Percentiles rank a stretch among this genome's conserved stretches.
Conservation (phyloP, 2,888 invertebrate genomes). For the Geotrupes spiniger region DNA sequence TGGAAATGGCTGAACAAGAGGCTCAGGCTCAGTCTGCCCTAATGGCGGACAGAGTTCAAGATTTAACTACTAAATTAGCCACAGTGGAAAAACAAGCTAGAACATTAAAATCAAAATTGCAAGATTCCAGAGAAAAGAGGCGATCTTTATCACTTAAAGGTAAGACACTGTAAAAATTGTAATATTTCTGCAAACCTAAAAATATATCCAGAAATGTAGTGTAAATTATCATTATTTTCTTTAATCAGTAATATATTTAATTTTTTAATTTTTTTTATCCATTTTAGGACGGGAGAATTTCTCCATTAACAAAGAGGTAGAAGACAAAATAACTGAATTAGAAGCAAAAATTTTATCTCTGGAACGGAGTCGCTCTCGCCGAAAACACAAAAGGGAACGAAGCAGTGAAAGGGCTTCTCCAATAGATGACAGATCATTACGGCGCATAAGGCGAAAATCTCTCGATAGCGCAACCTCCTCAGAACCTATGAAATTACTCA, state of each 20-base stretch:
- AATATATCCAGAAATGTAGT: too few relatives aligned
- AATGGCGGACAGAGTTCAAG: slow-evolving; percentile 80
- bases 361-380: slow-evolving; percentile 53
- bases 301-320: slow-evolving; percentile 78
- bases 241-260: neutral
- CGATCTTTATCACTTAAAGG: slow-evolving; percentile 81
- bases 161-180: slow-evolving; percentile 16
- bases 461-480: slow-evolving; percentile 75
- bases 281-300: slow-evolving; percentile 65
- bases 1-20: slow-evolving; percentile 62
- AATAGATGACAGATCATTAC: slow-evolving; percentile 53
- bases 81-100: slow-evolving; percentile 80
- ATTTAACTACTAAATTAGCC: slow-evolving; percentile 77
- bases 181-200: neutral
- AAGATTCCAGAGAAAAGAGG: slow-evolving; percentile 74
- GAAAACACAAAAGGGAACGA: slow-evolving; percentile 52
- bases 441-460: slow-evolving; percentile 67
- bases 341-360: slow-evolving; percentile 73
- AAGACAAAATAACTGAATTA: slow-evolving; percentile 77
- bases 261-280: neutral
- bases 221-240: neutral
- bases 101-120: slow-evolving; percentile 74
- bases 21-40: slow-evolving; percentile 71
- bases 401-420: slow-evolving; percentile 46
- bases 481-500: slow-evolving; percentile 77